Base-by-base conservation (phyloP, 2,113 vertebrate genomes). In the Tricholaema leucomelas region DNA sequence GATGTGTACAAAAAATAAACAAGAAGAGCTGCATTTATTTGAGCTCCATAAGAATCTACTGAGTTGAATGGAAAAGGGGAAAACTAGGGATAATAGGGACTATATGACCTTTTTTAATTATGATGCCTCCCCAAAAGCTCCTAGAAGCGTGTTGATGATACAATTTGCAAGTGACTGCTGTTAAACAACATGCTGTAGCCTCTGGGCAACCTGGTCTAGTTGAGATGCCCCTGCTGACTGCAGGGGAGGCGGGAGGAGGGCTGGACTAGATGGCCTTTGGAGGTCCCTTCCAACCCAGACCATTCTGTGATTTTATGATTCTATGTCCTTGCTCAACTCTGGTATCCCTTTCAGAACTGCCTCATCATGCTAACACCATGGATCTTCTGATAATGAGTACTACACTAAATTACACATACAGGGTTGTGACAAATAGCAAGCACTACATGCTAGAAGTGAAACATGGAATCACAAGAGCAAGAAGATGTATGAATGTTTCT, bases 81-180 rank as follows among this genome's bases (percentile, higher is more conserved):
- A 83, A 28, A 63, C 12, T 27, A 58, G 56, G 44, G 11, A 24
- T 19, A 31, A 9, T 15, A 82, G 28, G 11, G 15, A 36, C 46
- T 56, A 54, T 50, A 8, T 0, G 0, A 13, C 35, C 52, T 73
- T 77, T 60, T 52, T 65, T 58, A 7, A 50, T 63, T 21, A 4
- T 28, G 8, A 4, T 28, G 8, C 16, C 28, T 30, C 28, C 54
- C 25, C 24, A 64, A 50, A 35, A 24, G 3, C 23, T 4, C 2
- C 4, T 24, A 33, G 12, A 42, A 74, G 17, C 17, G 50, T n/a
- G 17, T 54, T 56, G 38, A 27, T 81, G 67, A 63, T 28, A 50
- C 60, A 8, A n/a, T 63, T 79, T 87, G 55, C 36, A 70, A 76
- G 18, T 79, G 55, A 10, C 13, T 20, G 18, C 31, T 93, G 0